Base-by-base conservation (phyloP, 2,113 vertebrate genomes). In the Chionomys nivalis region DNA sequence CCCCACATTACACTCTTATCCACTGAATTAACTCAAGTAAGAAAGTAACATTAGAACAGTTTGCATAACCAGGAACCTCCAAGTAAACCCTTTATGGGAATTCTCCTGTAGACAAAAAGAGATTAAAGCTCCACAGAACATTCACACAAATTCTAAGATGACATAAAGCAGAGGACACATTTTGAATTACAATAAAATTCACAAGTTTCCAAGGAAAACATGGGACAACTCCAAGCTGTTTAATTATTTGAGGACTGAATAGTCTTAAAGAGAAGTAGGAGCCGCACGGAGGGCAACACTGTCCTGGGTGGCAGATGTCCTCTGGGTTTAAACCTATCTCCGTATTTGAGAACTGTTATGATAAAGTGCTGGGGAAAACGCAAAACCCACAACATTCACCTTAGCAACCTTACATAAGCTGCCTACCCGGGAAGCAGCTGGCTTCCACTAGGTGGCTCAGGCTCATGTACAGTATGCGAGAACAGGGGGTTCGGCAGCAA, bases 21-120 rank as follows among this genome's bases (percentile, higher is more conserved):
- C 94, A 85, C 70, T 39, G 92, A 97, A 96, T 87, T 92, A 95
- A 94, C 63, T 94, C 95, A 96, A 89, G 87, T 93, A 79, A 87
- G 82, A 87, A 97, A 96, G 91, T 55, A 90, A 90, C 91, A 94
- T 85, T 33, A 92, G 61, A 92, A 93, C 81, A 95, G 70, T 93
- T 31, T 93, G 61, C 39, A 96, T 39, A 93, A 88, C 87, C 49
- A 93, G 94, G 17, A 87, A 82, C 70, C 93, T 96, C 77, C 77
- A 91, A 55, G 88, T 96, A 96, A 95, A 95, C 79, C 82, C 28
- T 87, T 93, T 91, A 77, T n/a, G 31, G 79, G 89, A 94, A 94
- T 5, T 91, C 9, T 65, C 66, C 61, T 94, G 92, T 10, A 55
- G 91, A 93, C 33, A 95, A 95, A 97, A 93, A 96, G 95, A 94